Base-by-base conservation (phyloP, 2,113 vertebrate species). In the Corythoichthys haematopterus region DNA sequence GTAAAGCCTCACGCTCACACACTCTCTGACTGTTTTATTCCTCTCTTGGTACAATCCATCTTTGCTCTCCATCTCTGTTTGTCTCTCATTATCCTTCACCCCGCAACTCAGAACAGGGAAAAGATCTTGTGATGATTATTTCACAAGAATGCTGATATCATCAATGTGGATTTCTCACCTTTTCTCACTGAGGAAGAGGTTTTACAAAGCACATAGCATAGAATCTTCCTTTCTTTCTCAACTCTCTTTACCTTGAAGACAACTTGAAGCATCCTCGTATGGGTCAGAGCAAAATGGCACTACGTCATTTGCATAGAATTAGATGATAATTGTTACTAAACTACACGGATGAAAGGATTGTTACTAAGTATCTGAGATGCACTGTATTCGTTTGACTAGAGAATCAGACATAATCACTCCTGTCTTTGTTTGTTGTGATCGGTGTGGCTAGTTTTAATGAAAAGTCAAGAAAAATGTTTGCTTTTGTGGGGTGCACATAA, bases 71-170 rank as follows among this genome's bases (percentile, higher is more conserved):
- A 71, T 64, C 71, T 75, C 67, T 73, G 78, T 85, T 76, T 81
- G 65, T 75, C 70, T 83, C 80, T 83, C 64, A 67, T 84, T 82
- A 84, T 87, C 84, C 78, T 74, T 81, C 85, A 76, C 75, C 77
- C 58, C 57, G 20, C 79, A 80, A 80, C 77, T 73, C 84, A 72
- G 75, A 78, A 65, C 75, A 66, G 59, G 20, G 70, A 69, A 68
- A 69, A 66, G 74, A 79, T 76, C 85, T 79, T 86, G 77, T 89
- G 84, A 87, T 90, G 89, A 86, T 89, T 87, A 84, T 86, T 90
- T 91, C 84, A 85, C 81, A 80, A 79, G 83, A 68, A 65, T 67
- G 71, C 84, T 71, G 87, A 87, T 86, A 83, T 79, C 73, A 80
- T 84, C 81, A 82, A 80, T 79, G 82, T 78, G 79, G 74, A 65